Percentiles rank a stretch among this genome's conserved stretches.
Evolutionary conservation across 2,888 invertebrate genomes (phyloP).

Genomic region (Caenorhabditis sulstoni): DNA sequence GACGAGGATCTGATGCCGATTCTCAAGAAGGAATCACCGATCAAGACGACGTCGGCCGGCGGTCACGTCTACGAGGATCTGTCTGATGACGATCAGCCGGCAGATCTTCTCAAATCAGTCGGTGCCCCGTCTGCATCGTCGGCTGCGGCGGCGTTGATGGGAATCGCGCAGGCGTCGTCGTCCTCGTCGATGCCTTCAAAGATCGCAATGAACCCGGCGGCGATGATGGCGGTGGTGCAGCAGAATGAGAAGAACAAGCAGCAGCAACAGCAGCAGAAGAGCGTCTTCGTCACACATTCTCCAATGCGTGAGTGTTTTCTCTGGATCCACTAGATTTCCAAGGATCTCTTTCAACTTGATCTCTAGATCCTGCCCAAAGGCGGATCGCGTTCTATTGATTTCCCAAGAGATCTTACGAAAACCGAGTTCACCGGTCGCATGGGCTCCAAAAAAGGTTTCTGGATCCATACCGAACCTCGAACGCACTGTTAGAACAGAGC

Average conservation of each 20-base stretch:
- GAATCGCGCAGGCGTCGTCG: constrained; percentile 27
- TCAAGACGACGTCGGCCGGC: constrained; percentile 8
- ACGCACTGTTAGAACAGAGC: no score
- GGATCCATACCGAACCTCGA: no score
- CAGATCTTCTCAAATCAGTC: constrained; percentile 20
- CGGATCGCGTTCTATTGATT: no score
- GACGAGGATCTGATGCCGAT: constrained; percentile 54
- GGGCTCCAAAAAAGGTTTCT: no score
- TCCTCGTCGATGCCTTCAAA: constrained; percentile 7
- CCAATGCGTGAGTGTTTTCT: constrained; percentile 1
- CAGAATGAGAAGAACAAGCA: not conserved
- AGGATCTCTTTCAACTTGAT: no score
- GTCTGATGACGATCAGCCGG: constrained; percentile 40
- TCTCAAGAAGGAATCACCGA: constrained; percentile 44
- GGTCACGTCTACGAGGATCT: constrained; percentile 40
- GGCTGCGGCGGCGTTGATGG: constrained; percentile 35
- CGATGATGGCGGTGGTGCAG: not conserved
- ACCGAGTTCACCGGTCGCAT: no score
- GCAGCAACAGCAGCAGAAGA: constrained; percentile 4
- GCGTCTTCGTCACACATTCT: constrained; percentile 5
- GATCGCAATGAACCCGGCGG: constrained; percentile 22
- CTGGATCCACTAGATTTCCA: no score
- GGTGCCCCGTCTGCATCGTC: constrained; percentile 3
- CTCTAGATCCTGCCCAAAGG: no score
- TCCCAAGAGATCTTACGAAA: no score